phyloP scores from a whole-genome alignment of 2,797 vertebrate species.

The Siniperca undulata region DNA sequence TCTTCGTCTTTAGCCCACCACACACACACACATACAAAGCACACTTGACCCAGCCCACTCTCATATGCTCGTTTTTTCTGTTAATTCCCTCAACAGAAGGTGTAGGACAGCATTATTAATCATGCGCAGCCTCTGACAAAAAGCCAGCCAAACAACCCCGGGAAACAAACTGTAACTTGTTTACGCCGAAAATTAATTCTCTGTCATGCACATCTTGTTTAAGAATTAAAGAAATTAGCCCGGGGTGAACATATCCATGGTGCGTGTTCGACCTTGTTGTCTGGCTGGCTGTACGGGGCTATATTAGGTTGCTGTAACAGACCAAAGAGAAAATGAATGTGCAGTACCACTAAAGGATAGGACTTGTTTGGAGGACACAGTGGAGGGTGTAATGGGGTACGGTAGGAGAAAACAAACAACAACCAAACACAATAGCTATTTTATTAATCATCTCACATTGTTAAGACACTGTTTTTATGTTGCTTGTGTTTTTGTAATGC shows the following conservation, averaged over 20 bases:
- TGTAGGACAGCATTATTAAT: conserved; percentile 75
- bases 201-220: conserved; percentile 77
- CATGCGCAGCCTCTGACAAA: conserved; percentile 61
- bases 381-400: conserved; percentile 7
- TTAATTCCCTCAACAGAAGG: conserved; percentile 74
- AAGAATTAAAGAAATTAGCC: conserved; percentile 75
- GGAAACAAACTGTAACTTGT: conserved; percentile 77
- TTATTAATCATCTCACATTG: conserved; percentile 23
- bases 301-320: conserved; percentile 24
- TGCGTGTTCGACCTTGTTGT: conserved; percentile 68
- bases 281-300: conserved; percentile 25
- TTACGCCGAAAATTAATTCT: conserved; percentile 77
- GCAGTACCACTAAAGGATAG: conserved; percentile 32
- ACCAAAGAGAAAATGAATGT: conserved; percentile 42
- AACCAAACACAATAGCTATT: not conserved
- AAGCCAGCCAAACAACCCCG: conserved; percentile 61
- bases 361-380: conserved; percentile 34
- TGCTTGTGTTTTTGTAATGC: conserved; percentile 17
- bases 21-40: conserved; percentile 35
- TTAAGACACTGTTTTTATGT: not conserved
- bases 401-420: conserved; percentile 25
- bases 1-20: conserved; percentile 19
- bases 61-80: conserved; percentile 52
- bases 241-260: conserved; percentile 49
- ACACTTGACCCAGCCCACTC: conserved; percentile 39